Base-by-base conservation (phyloP, 2,113 vertebrate genomes). In the Perccottus glenii region DNA sequence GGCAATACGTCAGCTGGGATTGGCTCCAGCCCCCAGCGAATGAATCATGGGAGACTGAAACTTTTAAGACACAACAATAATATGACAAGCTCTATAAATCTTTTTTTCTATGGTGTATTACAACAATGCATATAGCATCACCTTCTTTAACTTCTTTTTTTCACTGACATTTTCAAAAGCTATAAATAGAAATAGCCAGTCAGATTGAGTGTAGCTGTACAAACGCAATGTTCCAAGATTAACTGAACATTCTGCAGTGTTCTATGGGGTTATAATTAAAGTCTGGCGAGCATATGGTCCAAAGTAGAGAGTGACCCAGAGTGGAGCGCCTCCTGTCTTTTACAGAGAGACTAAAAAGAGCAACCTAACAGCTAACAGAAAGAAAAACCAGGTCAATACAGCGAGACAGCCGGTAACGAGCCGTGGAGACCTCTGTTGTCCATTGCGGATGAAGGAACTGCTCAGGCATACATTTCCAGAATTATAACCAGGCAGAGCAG, bases 321-420 rank as follows among this genome's bases (percentile, higher is more conserved):
- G 36, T 6, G 2, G 10, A 1, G 32, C 5, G 9, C 12, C 40
- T 45, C 36, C 16, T 44, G 19, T 60, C 32, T 52, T 12, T 65
- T n/a, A 62, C 16, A 32, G 16, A 10, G 11, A n/a, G 7, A 50
- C 32, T 49, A 43, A 58, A 14, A 16, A 32, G 7, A 53, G 53
- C 19, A 57, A 36, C 36, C 50, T 35, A 50, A 48, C 35, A 53
- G 55, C 70, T 12, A 61, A 40, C 12, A 59, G 3, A 8, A 52
- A 58, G 49, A 35, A 64, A 62, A 53, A 56, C 7, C 50, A 27
- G 60, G 36, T 59, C 36, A 65, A 62, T 53, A 63, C 35, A 32
- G 32, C 61, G n/a, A 73, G 11, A 50, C 74, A 42, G 64, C 35
- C 44, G 51, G 48, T 52, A 81, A 80, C 32, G 5, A 64, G 74